Percentiles rank a stretch among this genome's conserved stretches.
Evolutionary conservation across 2,797 vertebrate genomes (phyloP).

Genomic region (Ispidina picta): DNA sequence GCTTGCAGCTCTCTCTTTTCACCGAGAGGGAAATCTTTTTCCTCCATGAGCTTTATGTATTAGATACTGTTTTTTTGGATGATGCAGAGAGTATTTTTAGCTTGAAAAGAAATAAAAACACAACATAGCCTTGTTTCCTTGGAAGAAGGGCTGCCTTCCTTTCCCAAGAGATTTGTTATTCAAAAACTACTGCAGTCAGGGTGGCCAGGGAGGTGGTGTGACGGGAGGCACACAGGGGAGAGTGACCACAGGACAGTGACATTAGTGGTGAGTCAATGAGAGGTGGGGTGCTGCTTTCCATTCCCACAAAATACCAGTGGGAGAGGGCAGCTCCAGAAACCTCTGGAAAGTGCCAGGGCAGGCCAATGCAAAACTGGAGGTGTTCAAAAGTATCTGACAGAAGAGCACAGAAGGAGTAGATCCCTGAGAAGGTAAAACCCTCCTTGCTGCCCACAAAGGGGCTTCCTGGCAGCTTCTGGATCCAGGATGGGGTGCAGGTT

Average conservation of each 20-base stretch:
- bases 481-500: background rate
- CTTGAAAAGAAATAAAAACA: background rate
- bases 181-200: background rate
- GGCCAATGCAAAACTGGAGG: background rate
- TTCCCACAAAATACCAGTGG: background rate
- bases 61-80: background rate
- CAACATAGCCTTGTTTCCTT: background rate
- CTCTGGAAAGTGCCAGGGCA: background rate
- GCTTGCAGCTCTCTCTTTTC: background rate
- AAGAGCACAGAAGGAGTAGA: background rate
- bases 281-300: background rate
- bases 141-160: background rate
- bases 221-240: background rate
- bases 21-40: background rate
- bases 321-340: background rate
- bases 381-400: background rate
- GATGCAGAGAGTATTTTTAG: slow-evolving; percentile 18
- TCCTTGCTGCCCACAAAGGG: background rate
- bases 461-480: background rate
- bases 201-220: background rate
- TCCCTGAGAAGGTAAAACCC: background rate
- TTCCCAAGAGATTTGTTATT: background rate
- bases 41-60: background rate
- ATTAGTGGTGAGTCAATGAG: background rate
- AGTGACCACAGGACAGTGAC: background rate